Conservation (phyloP, 2,888 invertebrate genomes). For the Ptilodon capucinus region DNA sequence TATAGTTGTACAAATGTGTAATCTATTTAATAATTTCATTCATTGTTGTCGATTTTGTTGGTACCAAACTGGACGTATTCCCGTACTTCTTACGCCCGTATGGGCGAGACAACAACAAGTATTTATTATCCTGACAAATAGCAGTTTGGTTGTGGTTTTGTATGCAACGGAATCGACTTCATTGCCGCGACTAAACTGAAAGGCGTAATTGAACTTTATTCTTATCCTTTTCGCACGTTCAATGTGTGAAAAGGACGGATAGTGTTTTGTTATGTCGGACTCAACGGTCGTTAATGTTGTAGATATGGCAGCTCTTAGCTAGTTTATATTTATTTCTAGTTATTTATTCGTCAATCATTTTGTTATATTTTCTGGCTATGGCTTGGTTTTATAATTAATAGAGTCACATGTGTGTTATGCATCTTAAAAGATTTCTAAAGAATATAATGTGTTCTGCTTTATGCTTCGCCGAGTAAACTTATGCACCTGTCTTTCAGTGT, state of each 20-base stretch:
- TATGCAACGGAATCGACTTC: no score
- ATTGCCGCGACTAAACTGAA: background rate
- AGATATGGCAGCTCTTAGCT: slow-evolving; percentile 62
- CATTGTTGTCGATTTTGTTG: background rate
- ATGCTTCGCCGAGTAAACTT: no score
- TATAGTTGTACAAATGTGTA: slow-evolving; percentile 32
- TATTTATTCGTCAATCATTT: background rate
- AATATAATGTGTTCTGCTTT: no score
- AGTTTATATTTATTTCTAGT: slow-evolving; percentile 39
- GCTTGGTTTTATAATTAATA: background rate
- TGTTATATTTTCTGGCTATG: background rate
- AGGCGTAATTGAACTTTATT: background rate
- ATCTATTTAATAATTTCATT: slow-evolving; percentile 38
- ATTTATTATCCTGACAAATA: no score
- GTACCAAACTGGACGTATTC: no score
- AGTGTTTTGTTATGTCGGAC: background rate
- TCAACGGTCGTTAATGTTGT: slow-evolving; percentile 41
- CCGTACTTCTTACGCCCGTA: no score
- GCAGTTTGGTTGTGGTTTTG: no score
- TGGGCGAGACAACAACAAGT: no score
- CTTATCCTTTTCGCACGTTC: background rate
- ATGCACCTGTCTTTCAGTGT: no score
- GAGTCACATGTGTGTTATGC: background rate
- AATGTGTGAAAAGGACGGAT: background rate
- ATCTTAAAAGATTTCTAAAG: no score